Conservation (phyloP, 2,797 vertebrate genomes). For the Mormyrops attenuatus region DNA sequence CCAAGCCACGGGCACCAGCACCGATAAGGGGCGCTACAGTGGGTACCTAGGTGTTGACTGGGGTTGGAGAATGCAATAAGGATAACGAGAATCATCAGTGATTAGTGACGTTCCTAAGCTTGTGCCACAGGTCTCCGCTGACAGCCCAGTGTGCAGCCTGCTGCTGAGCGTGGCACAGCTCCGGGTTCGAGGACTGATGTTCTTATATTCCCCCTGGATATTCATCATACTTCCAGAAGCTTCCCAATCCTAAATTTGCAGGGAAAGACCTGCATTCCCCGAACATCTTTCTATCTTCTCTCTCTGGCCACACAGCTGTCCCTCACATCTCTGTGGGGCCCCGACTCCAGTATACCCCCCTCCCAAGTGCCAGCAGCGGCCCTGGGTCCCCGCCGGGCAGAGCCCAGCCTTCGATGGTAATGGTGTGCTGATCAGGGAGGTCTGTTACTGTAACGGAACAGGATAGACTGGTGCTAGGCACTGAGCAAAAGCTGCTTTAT, state of each 20-base stretch:
- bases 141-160: background rate
- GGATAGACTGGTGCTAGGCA: background rate
- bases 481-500: background rate
- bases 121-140: too few species aligned
- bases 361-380: background rate
- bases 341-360: background rate
- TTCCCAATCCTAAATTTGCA: background rate
- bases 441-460: background rate
- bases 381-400: background rate
- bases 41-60: too few species aligned
- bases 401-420: background rate
- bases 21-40: too few species aligned
- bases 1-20: too few species aligned
- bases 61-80: too few species aligned
- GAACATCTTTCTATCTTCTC: background rate
- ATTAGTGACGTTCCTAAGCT: too few species aligned
- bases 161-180: background rate
- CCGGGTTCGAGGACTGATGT: background rate
- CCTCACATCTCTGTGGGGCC: background rate
- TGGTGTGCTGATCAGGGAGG: background rate
- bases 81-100: too few species aligned
- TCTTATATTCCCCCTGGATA: background rate
- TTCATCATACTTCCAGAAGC: background rate
- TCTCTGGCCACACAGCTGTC: background rate
- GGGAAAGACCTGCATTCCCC: background rate